phyloP scores from a whole-genome alignment of 2,797 vertebrate genomes.

The Neopelma chrysocephalum region DNA sequence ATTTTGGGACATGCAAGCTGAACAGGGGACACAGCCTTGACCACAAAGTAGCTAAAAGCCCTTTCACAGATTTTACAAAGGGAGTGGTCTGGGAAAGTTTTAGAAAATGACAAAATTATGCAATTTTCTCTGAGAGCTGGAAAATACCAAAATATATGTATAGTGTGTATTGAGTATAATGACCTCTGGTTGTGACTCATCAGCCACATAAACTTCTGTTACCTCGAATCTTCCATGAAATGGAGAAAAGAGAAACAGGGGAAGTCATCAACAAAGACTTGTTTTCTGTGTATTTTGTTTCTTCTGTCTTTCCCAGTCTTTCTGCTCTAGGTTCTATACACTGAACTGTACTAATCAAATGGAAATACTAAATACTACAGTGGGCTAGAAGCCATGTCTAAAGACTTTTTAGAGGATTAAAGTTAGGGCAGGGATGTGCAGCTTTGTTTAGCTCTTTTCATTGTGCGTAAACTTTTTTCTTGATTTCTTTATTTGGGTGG shows the following conservation, averaged over 20 bases:
- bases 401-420: not conserved
- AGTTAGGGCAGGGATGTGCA: not conserved
- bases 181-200: conserved; percentile 51
- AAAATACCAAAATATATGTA: conserved; percentile 35
- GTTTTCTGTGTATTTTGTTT: not conserved
- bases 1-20: not conserved
- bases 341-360: not conserved
- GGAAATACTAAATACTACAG: not conserved
- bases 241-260: not conserved
- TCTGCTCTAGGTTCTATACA: not conserved
- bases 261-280: not conserved
- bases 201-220: conserved; percentile 18
- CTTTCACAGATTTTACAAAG: conserved; percentile 10
- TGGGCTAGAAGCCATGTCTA: not conserved
- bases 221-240: conserved; percentile 17
- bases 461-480: not conserved
- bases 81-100: conserved; percentile 38
- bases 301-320: not conserved
- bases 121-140: conserved; percentile 1
- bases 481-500: not conserved
- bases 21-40: not conserved
- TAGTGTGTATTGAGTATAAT: not conserved
- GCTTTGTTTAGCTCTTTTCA: not conserved
- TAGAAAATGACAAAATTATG: conserved; percentile 23
- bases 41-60: conserved; percentile 37